Evolutionary conservation across 2,113 vertebrate species (phyloP).

Genomic region (Macrotis lagotis): DNA sequence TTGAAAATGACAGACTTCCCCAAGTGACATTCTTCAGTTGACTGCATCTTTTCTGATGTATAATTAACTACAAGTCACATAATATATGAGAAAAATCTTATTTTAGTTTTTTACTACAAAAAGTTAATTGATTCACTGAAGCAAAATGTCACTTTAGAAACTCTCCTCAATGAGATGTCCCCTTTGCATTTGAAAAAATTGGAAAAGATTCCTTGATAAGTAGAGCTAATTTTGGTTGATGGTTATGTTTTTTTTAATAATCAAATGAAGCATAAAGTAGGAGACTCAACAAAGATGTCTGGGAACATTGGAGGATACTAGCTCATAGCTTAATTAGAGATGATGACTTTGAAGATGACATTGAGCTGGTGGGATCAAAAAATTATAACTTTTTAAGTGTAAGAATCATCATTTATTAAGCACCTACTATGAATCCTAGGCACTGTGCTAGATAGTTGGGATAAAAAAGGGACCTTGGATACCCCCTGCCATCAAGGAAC

Average conservation of each 20-base stretch:
- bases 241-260: neutral
- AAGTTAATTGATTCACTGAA: neutral
- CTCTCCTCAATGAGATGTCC: neutral
- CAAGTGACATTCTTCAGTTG: neutral
- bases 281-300: neutral
- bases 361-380: neutral
- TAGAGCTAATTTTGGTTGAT: neutral
- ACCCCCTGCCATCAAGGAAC: neutral
- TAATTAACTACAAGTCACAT: no score
- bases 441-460: neutral
- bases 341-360: neutral
- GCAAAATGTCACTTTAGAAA: neutral
- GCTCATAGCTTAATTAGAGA: neutral
- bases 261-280: neutral
- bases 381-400: neutral
- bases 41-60: neutral
- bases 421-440: neutral
- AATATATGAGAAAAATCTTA: no score
- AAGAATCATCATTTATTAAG: neutral
- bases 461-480: no score
- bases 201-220: neutral
- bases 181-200: neutral
- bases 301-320: neutral
- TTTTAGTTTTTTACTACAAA: neutral
- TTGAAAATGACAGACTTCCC: neutral